Evolutionary conservation across 1,140 invertebrate genomes (phyloP).

Genomic region (Elymnias hypermnestra): DNA sequence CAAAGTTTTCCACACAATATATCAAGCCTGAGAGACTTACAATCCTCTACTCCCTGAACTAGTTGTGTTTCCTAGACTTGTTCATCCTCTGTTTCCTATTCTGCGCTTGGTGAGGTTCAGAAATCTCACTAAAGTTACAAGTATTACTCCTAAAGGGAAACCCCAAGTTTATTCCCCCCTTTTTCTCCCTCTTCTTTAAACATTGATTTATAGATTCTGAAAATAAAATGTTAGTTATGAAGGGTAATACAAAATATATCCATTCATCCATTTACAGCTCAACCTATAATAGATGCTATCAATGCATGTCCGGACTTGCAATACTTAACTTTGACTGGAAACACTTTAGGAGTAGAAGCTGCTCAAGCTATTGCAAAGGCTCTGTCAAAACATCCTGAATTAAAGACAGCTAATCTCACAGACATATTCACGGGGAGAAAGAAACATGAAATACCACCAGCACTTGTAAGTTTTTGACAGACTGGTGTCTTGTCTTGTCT

Average conservation of each 20-base stretch:
- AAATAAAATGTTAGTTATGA: constrained; percentile 4
- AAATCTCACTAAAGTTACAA: too few relatives aligned
- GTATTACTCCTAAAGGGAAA: too few relatives aligned
- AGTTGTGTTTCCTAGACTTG: too few relatives aligned
- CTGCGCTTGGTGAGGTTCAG: too few relatives aligned
- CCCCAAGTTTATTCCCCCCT: too few relatives aligned
- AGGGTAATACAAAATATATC: too few relatives aligned
- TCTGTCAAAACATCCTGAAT: constrained; percentile 84
- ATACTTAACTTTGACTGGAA: constrained; percentile 92
- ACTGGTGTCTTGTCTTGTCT: too few relatives aligned
- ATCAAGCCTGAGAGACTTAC: too few relatives aligned
- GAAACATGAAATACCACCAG: constrained; percentile 96
- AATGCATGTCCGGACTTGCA: constrained; percentile 78
- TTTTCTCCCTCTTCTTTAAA: too few relatives aligned
- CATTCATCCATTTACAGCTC: constrained; percentile 69
- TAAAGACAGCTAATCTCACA: constrained; percentile 93
- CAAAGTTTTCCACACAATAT: too few relatives aligned
- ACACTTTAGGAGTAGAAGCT: constrained; percentile 93
- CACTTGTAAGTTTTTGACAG: constrained; percentile 82
- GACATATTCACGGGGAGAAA: constrained; percentile 97
- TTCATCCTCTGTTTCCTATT: too few relatives aligned
- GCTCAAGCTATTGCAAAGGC: constrained; percentile 89
- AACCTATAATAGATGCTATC: constrained; percentile 81
- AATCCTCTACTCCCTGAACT: too few relatives aligned
- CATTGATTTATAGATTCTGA: background rate